A percentile compares a stretch with the other conserved stretches of the same genome.
Evolutionary conservation across 2,113 vertebrate genomes (phyloP).

Genomic region (Daubentonia madagascariensis): DNA sequence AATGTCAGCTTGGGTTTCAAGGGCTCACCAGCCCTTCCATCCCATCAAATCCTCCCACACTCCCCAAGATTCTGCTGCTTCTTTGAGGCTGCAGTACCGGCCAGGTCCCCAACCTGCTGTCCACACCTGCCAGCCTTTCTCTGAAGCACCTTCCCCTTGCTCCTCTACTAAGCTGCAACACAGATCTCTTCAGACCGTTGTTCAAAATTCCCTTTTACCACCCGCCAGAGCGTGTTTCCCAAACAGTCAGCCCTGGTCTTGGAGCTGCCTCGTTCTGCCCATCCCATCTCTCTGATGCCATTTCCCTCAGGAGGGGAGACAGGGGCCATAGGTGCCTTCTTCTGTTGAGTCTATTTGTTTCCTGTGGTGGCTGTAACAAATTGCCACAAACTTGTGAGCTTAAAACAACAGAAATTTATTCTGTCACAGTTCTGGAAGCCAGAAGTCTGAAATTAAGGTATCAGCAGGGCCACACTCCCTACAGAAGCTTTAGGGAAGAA

Average conservation of each 20-base stretch:
- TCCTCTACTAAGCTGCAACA: background rate
- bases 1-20: background rate
- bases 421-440: background rate
- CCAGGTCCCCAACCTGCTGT: background rate
- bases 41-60: rapidly evolving
- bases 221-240: background rate
- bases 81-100: background rate
- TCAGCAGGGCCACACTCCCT: background rate
- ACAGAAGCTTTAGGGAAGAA: background rate
- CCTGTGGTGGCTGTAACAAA: background rate
- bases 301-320: background rate
- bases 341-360: background rate
- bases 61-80: background rate
- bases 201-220: background rate
- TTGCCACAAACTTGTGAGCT: background rate
- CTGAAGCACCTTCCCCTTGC: background rate
- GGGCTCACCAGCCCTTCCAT: background rate
- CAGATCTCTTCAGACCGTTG: background rate
- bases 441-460: background rate
- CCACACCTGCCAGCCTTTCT: background rate
- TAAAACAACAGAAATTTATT: background rate
- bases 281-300: background rate
- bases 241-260: background rate
- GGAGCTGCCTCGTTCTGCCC: background rate
- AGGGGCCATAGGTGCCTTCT: background rate